Base-by-base conservation (phyloP, 2,113 vertebrate genomes). In the Panthera uncia region DNA sequence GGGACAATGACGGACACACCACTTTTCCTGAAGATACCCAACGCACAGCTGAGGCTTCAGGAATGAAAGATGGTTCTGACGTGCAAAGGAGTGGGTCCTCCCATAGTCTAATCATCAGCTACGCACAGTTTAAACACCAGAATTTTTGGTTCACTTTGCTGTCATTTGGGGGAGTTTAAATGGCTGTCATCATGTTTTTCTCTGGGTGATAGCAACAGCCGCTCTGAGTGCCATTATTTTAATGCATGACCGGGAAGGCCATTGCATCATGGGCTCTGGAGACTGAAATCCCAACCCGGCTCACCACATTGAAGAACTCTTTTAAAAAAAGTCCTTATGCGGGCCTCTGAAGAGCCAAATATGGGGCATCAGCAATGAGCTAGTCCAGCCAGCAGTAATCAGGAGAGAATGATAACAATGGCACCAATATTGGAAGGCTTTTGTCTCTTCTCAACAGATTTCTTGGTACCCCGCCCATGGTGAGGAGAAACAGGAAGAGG, bases 111-210 rank as follows among this genome's bases (percentile, higher is more conserved):
- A 95, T 97, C 96, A 97, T 96, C 92, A 97, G 76, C 79, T n/a
- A 94, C 15, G 94, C 69, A 95, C 96, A 96, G 96, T 94, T 98
- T 96, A 95, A 94, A 86, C 90, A 97, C 96, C 76, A 96, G 92
- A 92, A 95, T 96, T 96, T 95, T 95, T 89, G 94, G 97, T 97
- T 97, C 79, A 73, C 92, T 98, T 97, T 97, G 92, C 96, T 97
- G 97, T 98, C 96, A 96, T 98, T 97, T 97, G 81, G 55, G 63
- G 95, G 89, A 97, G 93, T 96, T 95, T 73, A 45, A 95, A 66
- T 79, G 92, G 95, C 98, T 96, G 98, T 92, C 97, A 97, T 95
- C 73, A 90, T 96, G 96, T 96, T 97, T 97, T 98, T 95, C 98
- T 66, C 94, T 92, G 94, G 97, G 97, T 69, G 2, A 98, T 12